These are phyloP conservation scores for Aleiodes alternator DNA, from an alignment of 2,888 invertebrate species.

Conservation along the genomic window DNA sequence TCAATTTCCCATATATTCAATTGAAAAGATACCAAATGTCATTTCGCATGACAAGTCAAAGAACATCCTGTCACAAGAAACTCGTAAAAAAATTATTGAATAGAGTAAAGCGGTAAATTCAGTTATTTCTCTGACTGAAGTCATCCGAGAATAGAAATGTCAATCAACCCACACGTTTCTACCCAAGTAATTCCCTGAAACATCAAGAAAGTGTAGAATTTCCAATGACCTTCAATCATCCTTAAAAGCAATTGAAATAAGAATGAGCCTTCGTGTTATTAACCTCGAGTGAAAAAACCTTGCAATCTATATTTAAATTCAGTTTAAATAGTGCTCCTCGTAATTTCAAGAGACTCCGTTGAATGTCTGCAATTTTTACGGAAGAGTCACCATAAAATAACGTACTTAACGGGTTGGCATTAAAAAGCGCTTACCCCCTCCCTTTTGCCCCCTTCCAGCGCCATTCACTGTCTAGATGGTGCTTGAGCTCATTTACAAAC, in stretches of 20 bases:
- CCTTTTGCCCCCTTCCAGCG: background rate
- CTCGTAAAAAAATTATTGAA: too few species aligned
- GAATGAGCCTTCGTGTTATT: constrained; percentile 6
- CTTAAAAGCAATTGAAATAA: constrained; percentile 16
- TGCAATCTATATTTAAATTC: constrained; percentile 6
- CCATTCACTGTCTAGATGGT: background rate
- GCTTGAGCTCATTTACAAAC: constrained; percentile 16
- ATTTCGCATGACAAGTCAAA: background rate
- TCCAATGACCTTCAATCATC: constrained; percentile 20
- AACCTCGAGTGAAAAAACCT: background rate
- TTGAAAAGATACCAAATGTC: too few species aligned
- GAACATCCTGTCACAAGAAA: too few species aligned
- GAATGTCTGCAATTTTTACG: constrained; percentile 53
- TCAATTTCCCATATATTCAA: too few species aligned
- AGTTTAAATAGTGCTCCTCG: background rate
- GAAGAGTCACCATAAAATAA: constrained; percentile 54
- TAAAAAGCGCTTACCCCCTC: constrained; percentile 55
- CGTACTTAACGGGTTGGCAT: constrained; percentile 55
- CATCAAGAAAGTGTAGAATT: background rate
- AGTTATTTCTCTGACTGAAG: constrained; percentile 8
- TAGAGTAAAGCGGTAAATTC: too few species aligned
- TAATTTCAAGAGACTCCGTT: background rate
- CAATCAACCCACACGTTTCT: constrained; percentile 23
- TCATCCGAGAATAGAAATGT: constrained; percentile 31
- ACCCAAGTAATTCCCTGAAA: background rate